phyloP scores from a whole-genome alignment of 2,113 vertebrate genomes.

The Thymallus thymallus region DNA sequence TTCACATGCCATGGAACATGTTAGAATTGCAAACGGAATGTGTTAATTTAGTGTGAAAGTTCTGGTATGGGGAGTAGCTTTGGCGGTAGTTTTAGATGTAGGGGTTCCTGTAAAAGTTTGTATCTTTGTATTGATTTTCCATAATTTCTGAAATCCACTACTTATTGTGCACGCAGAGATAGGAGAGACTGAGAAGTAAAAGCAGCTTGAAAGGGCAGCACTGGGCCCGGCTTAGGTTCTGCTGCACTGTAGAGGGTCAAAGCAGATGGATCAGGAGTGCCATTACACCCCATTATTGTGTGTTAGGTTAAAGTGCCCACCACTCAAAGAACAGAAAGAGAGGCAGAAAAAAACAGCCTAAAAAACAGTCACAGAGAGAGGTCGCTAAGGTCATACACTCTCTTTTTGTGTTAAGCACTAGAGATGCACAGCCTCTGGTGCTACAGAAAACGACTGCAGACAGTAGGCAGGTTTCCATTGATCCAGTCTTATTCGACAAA shows the following conservation, averaged over 20 bases:
- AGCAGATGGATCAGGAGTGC: slow-evolving; percentile 71
- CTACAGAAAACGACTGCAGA: background rate
- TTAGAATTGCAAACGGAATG: too few relatives aligned
- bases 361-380: slow-evolving; percentile 29
- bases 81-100: background rate
- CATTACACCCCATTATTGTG: slow-evolving; percentile 68
- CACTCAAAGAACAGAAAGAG: slow-evolving; percentile 56
- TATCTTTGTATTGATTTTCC: slow-evolving; percentile 45
- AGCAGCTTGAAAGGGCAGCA: slow-evolving; percentile 63
- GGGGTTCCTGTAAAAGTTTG: background rate
- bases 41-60: too few relatives aligned
- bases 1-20: too few relatives aligned
- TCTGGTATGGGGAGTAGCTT: too few relatives aligned
- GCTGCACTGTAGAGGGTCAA: slow-evolving; percentile 53
- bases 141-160: slow-evolving; percentile 43
- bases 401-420: background rate
- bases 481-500: too few relatives aligned
- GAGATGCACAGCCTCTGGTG: background rate
- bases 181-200: slow-evolving; percentile 45
- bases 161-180: slow-evolving; percentile 11
- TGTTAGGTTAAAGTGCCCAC: slow-evolving; percentile 71
- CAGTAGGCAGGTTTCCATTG: too few relatives aligned
- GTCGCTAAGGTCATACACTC: background rate
- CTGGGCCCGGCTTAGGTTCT: slow-evolving; percentile 48
- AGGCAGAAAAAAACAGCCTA: slow-evolving; percentile 12